Base-by-base conservation (phyloP, 2,888 invertebrate genomes). In the Ophonus ardosiacus region DNA sequence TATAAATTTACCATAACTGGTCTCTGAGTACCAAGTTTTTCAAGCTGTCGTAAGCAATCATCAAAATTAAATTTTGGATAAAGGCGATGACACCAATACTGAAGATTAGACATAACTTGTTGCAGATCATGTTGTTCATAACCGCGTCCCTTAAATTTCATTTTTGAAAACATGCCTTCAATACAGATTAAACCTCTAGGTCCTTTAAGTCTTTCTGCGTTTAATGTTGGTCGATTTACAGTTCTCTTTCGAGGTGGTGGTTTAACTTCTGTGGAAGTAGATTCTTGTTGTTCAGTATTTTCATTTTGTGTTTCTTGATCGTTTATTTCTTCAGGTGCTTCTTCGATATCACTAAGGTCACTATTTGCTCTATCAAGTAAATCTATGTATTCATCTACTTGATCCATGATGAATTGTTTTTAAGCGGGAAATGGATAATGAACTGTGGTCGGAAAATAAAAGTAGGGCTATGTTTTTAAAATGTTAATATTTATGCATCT, bases 81-180 rank as follows among this genome's bases (percentile, higher is more conserved):
- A 87, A 99, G 91, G 78, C 98, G 93, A 91, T 98, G 98, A 0
- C 96, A 96, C 99, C 99, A 99, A 89, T 98, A 97, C 88, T 98
- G 97, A 82, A 98, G 90, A 85, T 94, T 95, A 82, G 96, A 95
- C 92, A 99, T 93, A 0, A 98, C 92, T 86, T 94, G 91, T 88
- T 96, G 94, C 57, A 99, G 91, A 91, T 99, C 98, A 79, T 95
- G 93, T 87, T 94, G 95, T 91, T 98, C 98, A 89, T 96, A 92
- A 0, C 97, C 96, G 91, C 95, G 96, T 86, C 97, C 97, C 90
- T 94, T 94, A 88, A 96, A 97, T 90, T 96, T 96, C 13, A 98
- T 95, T 88, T 96, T 94, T 88, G 96, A 94, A 88, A 97, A 98
- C 89, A 96, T 93, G 3, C 95, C 93, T 85, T 96, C 95, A 57